These are phyloP conservation scores for Pristionchus fissidentatus DNA, from an alignment of 2,888 invertebrate species.

Conservation along the genomic window DNA sequence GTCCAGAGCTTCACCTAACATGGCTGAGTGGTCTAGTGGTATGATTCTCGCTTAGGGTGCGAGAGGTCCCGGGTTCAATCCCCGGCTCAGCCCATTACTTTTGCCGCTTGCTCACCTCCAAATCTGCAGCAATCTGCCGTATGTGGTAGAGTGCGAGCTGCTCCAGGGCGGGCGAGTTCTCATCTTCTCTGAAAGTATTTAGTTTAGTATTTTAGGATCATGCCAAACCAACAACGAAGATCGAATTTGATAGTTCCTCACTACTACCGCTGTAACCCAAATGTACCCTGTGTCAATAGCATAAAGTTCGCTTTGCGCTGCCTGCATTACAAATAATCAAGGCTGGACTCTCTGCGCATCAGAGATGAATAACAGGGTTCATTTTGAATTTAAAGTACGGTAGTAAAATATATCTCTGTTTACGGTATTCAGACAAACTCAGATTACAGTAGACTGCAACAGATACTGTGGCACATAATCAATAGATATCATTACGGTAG, in stretches of 20 bases:
- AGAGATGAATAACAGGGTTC: no score
- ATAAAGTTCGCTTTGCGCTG: neutral
- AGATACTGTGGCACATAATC: neutral
- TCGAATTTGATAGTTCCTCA: neutral
- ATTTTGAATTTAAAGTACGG: no score
- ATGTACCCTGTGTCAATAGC: constrained; percentile 11
- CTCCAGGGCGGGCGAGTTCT: constrained; percentile 36
- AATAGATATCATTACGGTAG: neutral
- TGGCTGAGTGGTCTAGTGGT: constrained; percentile 75
- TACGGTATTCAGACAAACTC: neutral
- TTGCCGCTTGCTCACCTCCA: constrained; percentile 27
- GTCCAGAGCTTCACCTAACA: neutral
- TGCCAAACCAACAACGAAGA: neutral
- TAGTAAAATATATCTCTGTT: no score
- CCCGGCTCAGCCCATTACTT: constrained; percentile 62
- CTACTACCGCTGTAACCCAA: neutral
- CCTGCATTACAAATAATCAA: no score
- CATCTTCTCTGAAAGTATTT: constrained; percentile 23
- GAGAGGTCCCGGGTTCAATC: constrained; percentile 76
- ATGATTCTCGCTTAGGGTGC: constrained; percentile 77
- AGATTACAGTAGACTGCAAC: neutral
- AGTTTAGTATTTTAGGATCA: neutral
- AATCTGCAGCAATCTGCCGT: constrained; percentile 22
- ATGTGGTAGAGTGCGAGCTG: constrained; percentile 42
- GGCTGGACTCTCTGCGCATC: no score